These are phyloP conservation scores for Dorcus parallelipipedus DNA, from an alignment of 2,888 invertebrate genomes.

Conservation along the genomic window DNA sequence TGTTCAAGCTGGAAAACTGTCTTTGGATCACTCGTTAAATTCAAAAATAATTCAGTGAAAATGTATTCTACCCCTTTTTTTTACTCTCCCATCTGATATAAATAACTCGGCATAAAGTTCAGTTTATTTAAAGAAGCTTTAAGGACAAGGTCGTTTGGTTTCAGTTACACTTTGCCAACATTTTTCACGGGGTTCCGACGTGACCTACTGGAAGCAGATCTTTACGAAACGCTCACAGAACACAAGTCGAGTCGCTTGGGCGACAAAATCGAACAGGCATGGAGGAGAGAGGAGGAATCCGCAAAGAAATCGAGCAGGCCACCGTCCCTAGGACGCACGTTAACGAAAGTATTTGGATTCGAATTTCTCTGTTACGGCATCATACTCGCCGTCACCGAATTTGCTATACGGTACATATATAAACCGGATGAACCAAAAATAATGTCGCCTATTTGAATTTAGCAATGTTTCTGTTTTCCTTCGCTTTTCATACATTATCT, in stretches of 20 bases:
- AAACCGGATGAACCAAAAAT: neutral
- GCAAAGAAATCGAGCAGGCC: constrained; percentile 44
- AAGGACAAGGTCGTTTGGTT: constrained; percentile 23
- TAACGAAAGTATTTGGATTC: constrained; percentile 60
- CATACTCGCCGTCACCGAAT: constrained; percentile 60
- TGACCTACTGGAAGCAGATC: constrained; percentile 64
- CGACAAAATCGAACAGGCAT: constrained; percentile 59
- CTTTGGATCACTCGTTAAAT: neutral
- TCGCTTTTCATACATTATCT: too few species aligned
- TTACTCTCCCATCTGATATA: neutral
- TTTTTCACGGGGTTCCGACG: constrained; percentile 66
- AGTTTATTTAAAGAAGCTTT: too few species aligned
- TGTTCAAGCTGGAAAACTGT: too few species aligned
- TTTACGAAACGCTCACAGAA: constrained; percentile 64
- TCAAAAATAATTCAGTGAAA: neutral
- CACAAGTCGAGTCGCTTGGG: constrained; percentile 67
- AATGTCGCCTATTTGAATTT: neutral
- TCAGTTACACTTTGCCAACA: constrained; percentile 67
- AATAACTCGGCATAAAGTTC: neutral
- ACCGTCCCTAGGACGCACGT: constrained; percentile 60
- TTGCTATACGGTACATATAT: constrained; percentile 51
- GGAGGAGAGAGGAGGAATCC: constrained; percentile 58
- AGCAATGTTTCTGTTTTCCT: too few species aligned
- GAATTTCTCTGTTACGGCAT: constrained; percentile 62
- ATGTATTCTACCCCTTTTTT: neutral